Evolutionary conservation across 2,113 vertebrate genomes (phyloP), one percentile per base, ranked within the genome.

Genomic region (Zapornia atra): DNA sequence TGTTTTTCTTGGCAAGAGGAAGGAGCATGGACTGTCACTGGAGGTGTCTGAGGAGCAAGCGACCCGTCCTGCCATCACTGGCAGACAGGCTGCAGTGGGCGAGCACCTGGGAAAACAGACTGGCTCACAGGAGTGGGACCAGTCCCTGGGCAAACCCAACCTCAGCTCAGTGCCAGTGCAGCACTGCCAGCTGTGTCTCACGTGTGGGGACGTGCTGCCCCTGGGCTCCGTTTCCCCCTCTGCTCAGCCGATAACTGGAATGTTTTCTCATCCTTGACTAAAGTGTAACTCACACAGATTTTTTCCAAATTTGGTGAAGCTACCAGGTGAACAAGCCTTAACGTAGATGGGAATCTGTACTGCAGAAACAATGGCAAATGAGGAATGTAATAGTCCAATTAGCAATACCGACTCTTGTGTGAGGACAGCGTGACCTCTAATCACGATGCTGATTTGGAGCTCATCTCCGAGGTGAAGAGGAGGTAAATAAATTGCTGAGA

Each of bases 1-100:
- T 60, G 72, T 81, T 94, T 91, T 89, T 89, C 69, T 84, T 93
- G 77, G 60, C 88, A 72, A 53, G 6, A n/a, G 44, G 17, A 86
- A 64, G 73, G 57, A 59, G 51, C 59, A 34, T 20, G 26, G 34
- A 11, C 59, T 84, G 69, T 60, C 61, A 11, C 0, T 2, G 40
- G 65, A 46, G 46, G 36, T 82, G 75, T 29, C 83, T 60, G 33
- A 42, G 1, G 7, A n/a, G 65, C 1, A 3, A 82, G 42, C 66
- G 31, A 85, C 56, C 26, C 15, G 10, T 79, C 19, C 29, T 87
- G 7, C 84, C 15, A 4, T 9, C 2, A 1, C 26, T 3, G 1
- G 25, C 0, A 2, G 42, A 48, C 0, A 5, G 46, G 19, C 38
- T n/a, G 31, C 48, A 28, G 46, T 0, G 3, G 18, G 33, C 2